Evolutionary conservation across 1,140 invertebrate genomes (phyloP).

Genomic region (Penaeus vannamei): DNA sequence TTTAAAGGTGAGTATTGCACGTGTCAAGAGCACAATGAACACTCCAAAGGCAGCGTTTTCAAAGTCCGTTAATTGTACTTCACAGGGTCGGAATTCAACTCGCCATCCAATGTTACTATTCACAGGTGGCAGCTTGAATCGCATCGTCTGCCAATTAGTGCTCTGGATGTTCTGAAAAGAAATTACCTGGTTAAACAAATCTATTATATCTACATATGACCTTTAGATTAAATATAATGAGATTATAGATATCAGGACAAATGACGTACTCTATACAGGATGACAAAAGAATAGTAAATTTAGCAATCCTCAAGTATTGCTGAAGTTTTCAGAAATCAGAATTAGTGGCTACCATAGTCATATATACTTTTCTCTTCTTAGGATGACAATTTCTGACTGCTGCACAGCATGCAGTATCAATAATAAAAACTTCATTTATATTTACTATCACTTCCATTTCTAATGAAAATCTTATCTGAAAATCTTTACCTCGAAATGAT

Average conservation of each 20-base stretch:
- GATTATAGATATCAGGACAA: too few relatives aligned
- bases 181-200: conserved; percentile 35
- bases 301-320: not conserved
- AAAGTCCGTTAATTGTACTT: conserved; percentile 98
- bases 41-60: conserved; percentile 99
- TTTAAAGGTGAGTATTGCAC: conserved; percentile 96
- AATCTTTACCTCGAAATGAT: conserved; percentile 94
- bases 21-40: conserved; percentile 95
- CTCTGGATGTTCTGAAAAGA: conserved; percentile 95
- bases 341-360: not conserved
- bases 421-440: not conserved
- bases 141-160: conserved; percentile 99
- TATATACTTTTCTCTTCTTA: not conserved
- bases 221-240: not conserved
- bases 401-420: not conserved
- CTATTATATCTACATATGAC: conserved; percentile 7
- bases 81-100: conserved; percentile 99
- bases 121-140: conserved; percentile 97
- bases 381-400: not conserved
- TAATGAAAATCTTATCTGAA: not conserved
- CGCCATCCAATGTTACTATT: conserved; percentile 98
- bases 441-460: too few relatives aligned
- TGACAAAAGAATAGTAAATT: too few relatives aligned
- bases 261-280: too few relatives aligned
- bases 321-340: not conserved